Evolutionary conservation across 2,888 invertebrate species (phyloP), one percentile per base, ranked within the genome.

Genomic region (Chrysodeixis includens): DNA sequence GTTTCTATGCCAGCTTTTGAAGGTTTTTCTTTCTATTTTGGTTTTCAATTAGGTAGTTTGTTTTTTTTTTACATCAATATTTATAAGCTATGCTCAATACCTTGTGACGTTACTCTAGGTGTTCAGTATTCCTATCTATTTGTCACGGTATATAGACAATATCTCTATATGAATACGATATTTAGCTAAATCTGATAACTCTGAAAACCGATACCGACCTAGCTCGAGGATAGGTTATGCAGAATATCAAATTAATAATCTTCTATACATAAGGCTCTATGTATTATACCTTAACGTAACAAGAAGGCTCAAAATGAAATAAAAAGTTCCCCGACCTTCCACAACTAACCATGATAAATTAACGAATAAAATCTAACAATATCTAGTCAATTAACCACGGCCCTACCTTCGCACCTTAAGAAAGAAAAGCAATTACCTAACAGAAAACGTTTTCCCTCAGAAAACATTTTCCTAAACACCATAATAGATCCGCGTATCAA

Each of bases 401-500:
- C 46, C 9, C 20, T 10, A 49, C 46, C 46, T 20, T 49, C 46
- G 12, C 10, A 20, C 1, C 18, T n/a, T 18, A 16, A 49, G 20
- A 20, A 49, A 49, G 20, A 20, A 49, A 18, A 49, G 46, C 46
- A 49, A 49, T 49, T 49, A 49, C 46, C 46, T 10, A 49, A 49
- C 8, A 18, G 16, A 20, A 20, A 49, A 49, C 10, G 46, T 18
- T 49, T 49, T 49, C 46, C 46, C 18, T 4, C 8, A 18, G 7
- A 20, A 20, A 49, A 49, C 18, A 18, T 18, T 49, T 49, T 49
- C 46, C 10, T 10, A 49, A 49, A 49, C 20, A 49, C 46, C 46
- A 18, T 10, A 49, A 49, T 49, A 49, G 18, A 49, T 49, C 46
- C 10, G 66, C 55, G 71, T 58, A 64, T 52, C 58, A 59, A 59